Base-by-base conservation (phyloP, 2,888 invertebrate genomes). In the Agrotis exclamationis region DNA sequence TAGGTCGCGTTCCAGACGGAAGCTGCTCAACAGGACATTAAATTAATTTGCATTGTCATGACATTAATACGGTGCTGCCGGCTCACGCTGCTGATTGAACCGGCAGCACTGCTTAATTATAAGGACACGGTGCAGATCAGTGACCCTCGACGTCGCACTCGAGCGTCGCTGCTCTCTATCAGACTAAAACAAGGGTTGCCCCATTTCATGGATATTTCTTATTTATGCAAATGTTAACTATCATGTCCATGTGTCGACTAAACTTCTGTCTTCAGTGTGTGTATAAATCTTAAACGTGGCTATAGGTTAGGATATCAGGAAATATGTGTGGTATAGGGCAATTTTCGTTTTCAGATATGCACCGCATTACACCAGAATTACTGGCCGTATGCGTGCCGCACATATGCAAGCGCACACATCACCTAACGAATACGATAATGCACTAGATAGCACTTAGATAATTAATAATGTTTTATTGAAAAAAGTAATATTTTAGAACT, bases 311-410 rank as follows among this genome's bases (percentile, higher is more conserved):
- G 93, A 90, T 88, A 88, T 92, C 93, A 93, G 93, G 93, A 93
- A 94, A 94, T 95, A 95, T 96, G 96, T 96, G 96, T 96, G 96
- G 96, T 96, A 96, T 95, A 96, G 96, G 96, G 95, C 93, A 95
- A 93, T 96, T 96, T 96, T 96, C 95, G 94, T 96, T 96, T 96
- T 96, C 96, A 96, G 96, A 96, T 96, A 94, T 96, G 96, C 96
- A 95, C 96, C 93, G 94, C 95, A 94, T 96, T 96, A 96, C 96
- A 96, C 96, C 96, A 96, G 96, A 96, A 95, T 94, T 96, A 96
- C 96, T 96, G 96, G 96, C 96, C 96, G 92, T 96, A 95, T 95
- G 95, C 96, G 96, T 96, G 96, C 94, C 96, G 96, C 96, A 96
- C 96, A 95, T 96, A 96, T 95, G 93, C 96, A 94, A 94, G 93